Percentiles rank a stretch among this genome's conserved stretches.
Evolutionary conservation across 2,797 vertebrate genomes (phyloP).

Genomic region (Lagocephalus sceleratus): DNA sequence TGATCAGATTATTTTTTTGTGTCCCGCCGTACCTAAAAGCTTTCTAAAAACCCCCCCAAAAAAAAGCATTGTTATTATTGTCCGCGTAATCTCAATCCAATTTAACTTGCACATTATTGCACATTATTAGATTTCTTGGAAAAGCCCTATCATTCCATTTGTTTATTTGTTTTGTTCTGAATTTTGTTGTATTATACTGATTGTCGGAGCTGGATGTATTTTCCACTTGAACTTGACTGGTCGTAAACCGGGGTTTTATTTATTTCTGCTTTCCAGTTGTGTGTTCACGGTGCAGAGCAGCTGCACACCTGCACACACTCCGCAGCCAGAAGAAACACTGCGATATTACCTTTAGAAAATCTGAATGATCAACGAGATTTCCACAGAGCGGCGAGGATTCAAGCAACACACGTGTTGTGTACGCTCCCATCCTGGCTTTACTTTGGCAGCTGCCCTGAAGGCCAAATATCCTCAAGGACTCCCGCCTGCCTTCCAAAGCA

Average conservation of each 20-base stretch:
- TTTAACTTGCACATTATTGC: not conserved
- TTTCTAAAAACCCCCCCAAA: not conserved
- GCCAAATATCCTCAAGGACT: conserved; percentile 74
- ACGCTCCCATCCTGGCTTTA: conserved; percentile 43
- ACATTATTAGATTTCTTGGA: too few species aligned
- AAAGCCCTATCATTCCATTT: too few species aligned
- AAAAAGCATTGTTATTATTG: not conserved
- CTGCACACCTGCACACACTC: not conserved
- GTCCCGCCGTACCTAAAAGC: not conserved
- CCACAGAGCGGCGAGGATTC: not conserved
- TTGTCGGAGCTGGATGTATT: too few species aligned
- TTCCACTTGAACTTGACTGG: too few species aligned
- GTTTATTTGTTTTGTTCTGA: too few species aligned
- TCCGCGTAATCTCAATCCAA: not conserved
- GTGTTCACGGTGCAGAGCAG: not conserved
- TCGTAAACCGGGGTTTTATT: too few species aligned
- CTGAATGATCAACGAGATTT: too few species aligned
- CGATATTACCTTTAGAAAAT: not conserved
- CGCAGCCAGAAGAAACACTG: not conserved
- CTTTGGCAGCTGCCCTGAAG: conserved; percentile 69
- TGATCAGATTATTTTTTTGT: conserved; percentile 45
- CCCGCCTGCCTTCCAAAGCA: conserved; percentile 63
- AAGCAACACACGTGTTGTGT: conserved; percentile 7
- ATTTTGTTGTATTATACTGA: too few species aligned
- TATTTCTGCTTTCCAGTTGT: not conserved